Conservation (phyloP, 2,113 vertebrate genomes). For the Galemys pyrenaicus region DNA sequence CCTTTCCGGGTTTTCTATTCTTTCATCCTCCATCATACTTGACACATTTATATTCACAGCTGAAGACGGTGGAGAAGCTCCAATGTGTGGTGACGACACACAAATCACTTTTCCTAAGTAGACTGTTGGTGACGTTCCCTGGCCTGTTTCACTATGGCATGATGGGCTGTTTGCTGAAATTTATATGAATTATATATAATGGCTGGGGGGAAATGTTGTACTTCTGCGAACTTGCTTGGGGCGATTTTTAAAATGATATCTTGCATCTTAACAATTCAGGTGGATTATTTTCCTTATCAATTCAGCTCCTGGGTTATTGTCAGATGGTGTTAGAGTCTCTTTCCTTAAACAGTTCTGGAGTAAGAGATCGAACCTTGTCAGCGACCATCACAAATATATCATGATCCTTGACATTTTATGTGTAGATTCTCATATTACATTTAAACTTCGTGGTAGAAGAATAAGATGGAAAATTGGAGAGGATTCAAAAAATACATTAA, state of each 20-base stretch:
- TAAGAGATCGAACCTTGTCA: not conserved
- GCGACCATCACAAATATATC: not conserved
- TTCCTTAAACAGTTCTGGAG: not conserved
- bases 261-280: constrained; percentile 35
- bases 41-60: not conserved
- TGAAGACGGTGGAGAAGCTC: not conserved
- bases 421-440: not conserved
- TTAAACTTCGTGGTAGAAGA: not conserved
- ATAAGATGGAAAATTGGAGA: constrained; percentile 20
- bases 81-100: not conserved
- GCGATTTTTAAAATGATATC: not conserved
- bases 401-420: not conserved
- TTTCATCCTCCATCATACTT: too few relatives aligned
- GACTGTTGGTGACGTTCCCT: not conserved
- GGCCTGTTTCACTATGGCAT: not conserved
- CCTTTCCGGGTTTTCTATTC: too few relatives aligned
- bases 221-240: not conserved
- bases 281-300: constrained; percentile 13
- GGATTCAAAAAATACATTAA: not conserved
- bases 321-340: not conserved
- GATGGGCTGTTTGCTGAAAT: not conserved
- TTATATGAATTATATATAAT: not conserved
- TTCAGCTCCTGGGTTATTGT: not conserved
- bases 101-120: not conserved
- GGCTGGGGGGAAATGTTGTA: not conserved